These are phyloP conservation scores for Australoheros facetus DNA, from an alignment of 2,797 vertebrate genomes.

Conservation along the genomic window DNA sequence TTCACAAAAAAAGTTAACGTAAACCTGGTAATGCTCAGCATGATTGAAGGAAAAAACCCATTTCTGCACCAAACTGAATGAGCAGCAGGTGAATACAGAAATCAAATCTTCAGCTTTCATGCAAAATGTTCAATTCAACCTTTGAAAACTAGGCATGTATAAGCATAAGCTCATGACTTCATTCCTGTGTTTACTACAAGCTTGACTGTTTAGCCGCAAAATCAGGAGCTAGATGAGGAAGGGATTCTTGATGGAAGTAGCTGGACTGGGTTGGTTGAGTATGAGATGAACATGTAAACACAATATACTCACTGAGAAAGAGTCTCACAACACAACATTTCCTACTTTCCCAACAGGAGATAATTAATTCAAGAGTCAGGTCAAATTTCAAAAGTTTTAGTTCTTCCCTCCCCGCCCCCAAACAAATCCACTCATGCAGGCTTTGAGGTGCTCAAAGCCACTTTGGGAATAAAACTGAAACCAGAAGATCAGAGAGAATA, in stretches of 20 bases:
- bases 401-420: background rate
- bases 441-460: slow-evolving; percentile 30
- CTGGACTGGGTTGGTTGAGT: slow-evolving; percentile 70
- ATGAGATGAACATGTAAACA: slow-evolving; percentile 91
- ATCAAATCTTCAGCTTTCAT: slow-evolving; percentile 58
- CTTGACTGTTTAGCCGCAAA: slow-evolving; percentile 72
- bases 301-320: slow-evolving; percentile 96
- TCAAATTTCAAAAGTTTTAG: slow-evolving; percentile 55
- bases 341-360: slow-evolving; percentile 94
- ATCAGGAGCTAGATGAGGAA: slow-evolving; percentile 72
- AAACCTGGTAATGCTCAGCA: slow-evolving; percentile 79
- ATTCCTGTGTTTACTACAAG: slow-evolving; percentile 62
- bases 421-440: slow-evolving; percentile 82
- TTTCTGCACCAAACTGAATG: slow-evolving; percentile 64
- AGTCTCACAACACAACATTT: slow-evolving; percentile 91
- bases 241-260: slow-evolving; percentile 69
- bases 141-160: slow-evolving; percentile 49
- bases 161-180: slow-evolving; percentile 63
- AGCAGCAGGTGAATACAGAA: slow-evolving; percentile 68
- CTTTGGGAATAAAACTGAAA: slow-evolving; percentile 53
- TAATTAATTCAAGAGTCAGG: slow-evolving; percentile 85
- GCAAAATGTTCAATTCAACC: slow-evolving; percentile 45
- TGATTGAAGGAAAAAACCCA: slow-evolving; percentile 36
- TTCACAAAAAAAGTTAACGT: slow-evolving; percentile 3
- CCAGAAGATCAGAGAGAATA: slow-evolving; percentile 40